Evolutionary conservation across 2,113 vertebrate genomes (phyloP), one percentile per base, ranked within the genome.

Genomic region (Fulmarus glacialis): DNA sequence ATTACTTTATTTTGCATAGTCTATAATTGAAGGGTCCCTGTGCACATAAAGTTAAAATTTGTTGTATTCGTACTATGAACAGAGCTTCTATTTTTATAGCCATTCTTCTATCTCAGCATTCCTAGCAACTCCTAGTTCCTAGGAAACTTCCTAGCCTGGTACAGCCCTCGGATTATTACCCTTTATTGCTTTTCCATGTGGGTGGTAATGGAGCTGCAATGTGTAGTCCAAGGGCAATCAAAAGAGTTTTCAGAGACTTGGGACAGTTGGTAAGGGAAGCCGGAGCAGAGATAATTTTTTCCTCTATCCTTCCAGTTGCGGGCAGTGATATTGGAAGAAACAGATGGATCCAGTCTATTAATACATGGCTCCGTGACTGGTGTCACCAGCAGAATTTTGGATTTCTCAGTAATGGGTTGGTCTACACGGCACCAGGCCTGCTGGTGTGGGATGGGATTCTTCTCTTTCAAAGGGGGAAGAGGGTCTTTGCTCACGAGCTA

Each of bases 191-290:
- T 22, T 73, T 85, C 34, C 5, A 8, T 18, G 18, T 38, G 34
- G 15, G 26, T n/a, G 52, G 16, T 1, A 2, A 58, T 24, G 8
- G 43, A 3, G 2, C 3, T 62, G 22, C 19, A 63, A 47, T 10
- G 23, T 0, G 3, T n/a, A 56, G 32, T n/a, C 34, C 58, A 72
- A 66, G 14, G 40, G 4, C 24, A 60, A 75, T 20, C 19, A 62
- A 52, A 66, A 60, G 34, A 27, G 1, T 26, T 5, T 70, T 43
- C 14, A 4, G 4, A 9, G 9, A 19, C 40, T 70, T 71, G 40
- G 11, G 11, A 56, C 2, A 1, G 17, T 17, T 87, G 7, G 4
- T 50, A 48, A 60, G 16, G 15, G 40, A 66, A 45, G 10, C 3
- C 6, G 4, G 17, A 4, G 3, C 23, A 71, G 21, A 66, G 22